A percentile compares a stretch with the other conserved stretches of the same genome.
Evolutionary conservation across 2,113 vertebrate species (phyloP).

Genomic region (Calonectris borealis): DNA sequence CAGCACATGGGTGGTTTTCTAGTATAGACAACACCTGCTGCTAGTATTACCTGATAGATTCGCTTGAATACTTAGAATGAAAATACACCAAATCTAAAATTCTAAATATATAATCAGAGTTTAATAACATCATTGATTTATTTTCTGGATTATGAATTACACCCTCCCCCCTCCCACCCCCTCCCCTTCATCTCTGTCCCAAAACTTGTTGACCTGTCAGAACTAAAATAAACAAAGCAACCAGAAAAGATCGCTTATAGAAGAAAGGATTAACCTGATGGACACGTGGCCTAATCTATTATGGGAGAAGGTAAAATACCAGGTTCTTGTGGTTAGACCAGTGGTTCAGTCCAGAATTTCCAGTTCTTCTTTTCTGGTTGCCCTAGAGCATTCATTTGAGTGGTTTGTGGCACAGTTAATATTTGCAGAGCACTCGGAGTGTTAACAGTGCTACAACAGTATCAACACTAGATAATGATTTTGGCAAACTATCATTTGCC

Average conservation of each 20-base stretch:
- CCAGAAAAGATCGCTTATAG: slow-evolving; percentile 61
- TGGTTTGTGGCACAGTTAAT: slow-evolving; percentile 66
- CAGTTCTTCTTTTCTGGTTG: slow-evolving; percentile 67
- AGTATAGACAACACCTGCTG: slow-evolving; percentile 54
- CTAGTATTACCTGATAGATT: slow-evolving; percentile 54
- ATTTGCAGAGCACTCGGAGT: slow-evolving; percentile 60
- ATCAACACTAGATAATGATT: slow-evolving; percentile 59
- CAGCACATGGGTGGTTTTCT: slow-evolving; percentile 31
- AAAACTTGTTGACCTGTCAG: slow-evolving; percentile 52
- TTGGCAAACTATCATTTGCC: slow-evolving; percentile 63
- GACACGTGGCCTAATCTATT: slow-evolving; percentile 41
- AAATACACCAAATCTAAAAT: slow-evolving; percentile 71
- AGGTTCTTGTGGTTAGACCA: slow-evolving; percentile 59
- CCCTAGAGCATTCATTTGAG: slow-evolving; percentile 66
- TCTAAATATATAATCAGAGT: slow-evolving; percentile 68
- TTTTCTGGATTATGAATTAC: slow-evolving; percentile 52
- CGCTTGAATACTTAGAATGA: slow-evolving; percentile 61
- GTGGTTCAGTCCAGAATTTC: slow-evolving; percentile 55
- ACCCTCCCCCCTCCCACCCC: slow-evolving; percentile 34
- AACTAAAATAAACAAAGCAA: slow-evolving; percentile 64
- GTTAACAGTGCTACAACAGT: slow-evolving; percentile 64
- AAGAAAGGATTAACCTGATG: slow-evolving; percentile 57
- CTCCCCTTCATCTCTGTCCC: slow-evolving; percentile 39
- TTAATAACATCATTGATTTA: slow-evolving; percentile 63
- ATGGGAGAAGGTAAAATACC: slow-evolving; percentile 53